A percentile compares a stretch with the other conserved stretches of the same genome.
Evolutionary conservation across 2,113 vertebrate species (phyloP).

Genomic region (Vidua chalybeata): DNA sequence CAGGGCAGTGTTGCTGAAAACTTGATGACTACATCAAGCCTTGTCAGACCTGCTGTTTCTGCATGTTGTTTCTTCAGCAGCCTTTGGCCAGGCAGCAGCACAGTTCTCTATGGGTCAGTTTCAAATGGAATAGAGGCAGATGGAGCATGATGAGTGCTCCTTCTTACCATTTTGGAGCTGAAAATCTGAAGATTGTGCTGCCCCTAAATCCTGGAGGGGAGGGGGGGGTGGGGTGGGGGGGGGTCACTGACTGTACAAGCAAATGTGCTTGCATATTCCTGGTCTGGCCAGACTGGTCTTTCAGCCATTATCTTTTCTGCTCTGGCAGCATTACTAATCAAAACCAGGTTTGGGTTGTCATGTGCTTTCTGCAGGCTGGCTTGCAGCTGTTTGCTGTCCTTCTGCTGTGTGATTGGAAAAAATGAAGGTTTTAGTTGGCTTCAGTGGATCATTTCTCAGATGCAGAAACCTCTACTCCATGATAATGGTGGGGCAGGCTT

Average conservation of each 20-base stretch:
- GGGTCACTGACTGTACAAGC: background rate
- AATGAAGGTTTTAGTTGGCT: background rate
- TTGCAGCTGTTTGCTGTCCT: background rate
- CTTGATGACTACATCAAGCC: background rate
- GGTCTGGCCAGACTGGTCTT: background rate
- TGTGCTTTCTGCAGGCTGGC: background rate
- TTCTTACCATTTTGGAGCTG: background rate
- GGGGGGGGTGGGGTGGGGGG: too few relatives aligned
- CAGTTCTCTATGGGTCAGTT: background rate
- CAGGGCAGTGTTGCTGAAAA: background rate
- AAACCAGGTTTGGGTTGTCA: conserved; percentile 3
- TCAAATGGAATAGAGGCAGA: background rate
- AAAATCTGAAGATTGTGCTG: background rate
- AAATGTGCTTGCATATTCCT: background rate
- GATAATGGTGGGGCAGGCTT: background rate
- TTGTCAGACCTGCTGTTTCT: background rate
- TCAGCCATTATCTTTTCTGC: background rate
- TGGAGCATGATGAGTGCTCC: background rate
- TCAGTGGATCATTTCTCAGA: background rate
- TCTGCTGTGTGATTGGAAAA: background rate
- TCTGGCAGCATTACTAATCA: conserved; percentile 18
- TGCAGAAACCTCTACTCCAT: background rate
- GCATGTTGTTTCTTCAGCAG: fast-evolving
- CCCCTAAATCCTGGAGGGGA: fast-evolving
- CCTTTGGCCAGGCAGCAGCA: background rate